Conservation (phyloP, 2,888 invertebrate species). For the Drosophila koepferae region DNA sequence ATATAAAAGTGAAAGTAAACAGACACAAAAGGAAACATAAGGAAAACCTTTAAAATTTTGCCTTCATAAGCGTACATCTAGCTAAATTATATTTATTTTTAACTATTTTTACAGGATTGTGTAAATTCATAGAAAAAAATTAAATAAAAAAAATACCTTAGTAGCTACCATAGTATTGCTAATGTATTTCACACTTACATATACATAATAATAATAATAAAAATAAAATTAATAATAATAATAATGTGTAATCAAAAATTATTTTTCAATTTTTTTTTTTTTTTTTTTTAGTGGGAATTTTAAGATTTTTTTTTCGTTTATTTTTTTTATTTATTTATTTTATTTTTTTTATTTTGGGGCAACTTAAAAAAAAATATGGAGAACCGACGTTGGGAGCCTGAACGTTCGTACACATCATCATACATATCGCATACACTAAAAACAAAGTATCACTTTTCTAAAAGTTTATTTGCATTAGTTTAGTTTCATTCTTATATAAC, state of each 20-base stretch:
- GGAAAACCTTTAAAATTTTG: conserved; percentile 32
- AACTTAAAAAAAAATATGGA: conserved; percentile 32
- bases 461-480: conserved; percentile 71
- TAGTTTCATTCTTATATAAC: conserved; percentile 70
- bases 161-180: conserved; percentile 64
- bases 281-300: conserved; percentile 5
- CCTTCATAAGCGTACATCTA: conserved; percentile 72
- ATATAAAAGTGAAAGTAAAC: conserved; percentile 24
- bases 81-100: conserved; percentile 79
- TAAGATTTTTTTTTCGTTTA: neutral
- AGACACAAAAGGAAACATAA: conserved; percentile 26
- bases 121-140: conserved; percentile 73
- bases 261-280: conserved; percentile 15
- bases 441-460: conserved; percentile 72
- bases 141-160: conserved; percentile 68
- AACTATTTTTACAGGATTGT: conserved; percentile 79
- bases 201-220: conserved; percentile 26
- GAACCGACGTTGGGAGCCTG: conserved; percentile 23
- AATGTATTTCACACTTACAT: conserved; percentile 59
- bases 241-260: conserved; percentile 43
- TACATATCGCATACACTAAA: conserved; percentile 44
- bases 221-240: conserved; percentile 19
- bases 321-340: conserved; percentile 1
- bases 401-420: neutral
- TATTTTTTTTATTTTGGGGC: conserved; percentile 3